Evolutionary conservation across 37 sponge, comb jelly and placozoan species (phyloP).

Genomic region (Hormiphora californensis): DNA sequence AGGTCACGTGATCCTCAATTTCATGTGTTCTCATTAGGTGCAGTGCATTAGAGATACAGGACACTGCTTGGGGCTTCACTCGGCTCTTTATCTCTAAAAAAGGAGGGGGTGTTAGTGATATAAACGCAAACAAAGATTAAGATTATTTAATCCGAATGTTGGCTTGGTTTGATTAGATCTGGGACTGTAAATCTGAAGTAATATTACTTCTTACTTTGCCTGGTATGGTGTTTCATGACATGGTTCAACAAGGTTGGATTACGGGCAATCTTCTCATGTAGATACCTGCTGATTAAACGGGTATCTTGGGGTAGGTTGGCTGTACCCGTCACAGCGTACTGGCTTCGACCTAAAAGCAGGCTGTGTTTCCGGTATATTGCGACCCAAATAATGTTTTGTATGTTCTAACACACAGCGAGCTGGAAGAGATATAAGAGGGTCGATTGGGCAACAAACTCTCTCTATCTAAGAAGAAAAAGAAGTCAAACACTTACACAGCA

Average conservation of each 20-base stretch:
- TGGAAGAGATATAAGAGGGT: no score
- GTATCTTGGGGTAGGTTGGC: background rate
- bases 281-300: background rate
- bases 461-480: background rate
- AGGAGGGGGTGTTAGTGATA: no score
- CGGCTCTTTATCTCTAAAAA: no score
- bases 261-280: background rate
- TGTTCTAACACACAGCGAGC: no score
- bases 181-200: background rate
- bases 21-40: background rate
- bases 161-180: no score
- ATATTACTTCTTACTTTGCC: background rate
- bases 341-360: background rate
- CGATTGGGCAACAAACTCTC: background rate
- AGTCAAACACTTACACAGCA: background rate
- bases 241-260: background rate
- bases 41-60: background rate
- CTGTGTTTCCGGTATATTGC: background rate
- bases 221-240: slow-evolving; percentile 40
- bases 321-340: background rate
- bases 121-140: no score
- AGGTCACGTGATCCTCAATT: background rate
- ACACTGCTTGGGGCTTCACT: background rate
- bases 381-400: no score
- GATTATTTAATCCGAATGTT: no score